Evolutionary conservation across 2,797 vertebrate species (phyloP), one percentile per base, ranked within the genome.

Genomic region (Chaunax sp.): DNA sequence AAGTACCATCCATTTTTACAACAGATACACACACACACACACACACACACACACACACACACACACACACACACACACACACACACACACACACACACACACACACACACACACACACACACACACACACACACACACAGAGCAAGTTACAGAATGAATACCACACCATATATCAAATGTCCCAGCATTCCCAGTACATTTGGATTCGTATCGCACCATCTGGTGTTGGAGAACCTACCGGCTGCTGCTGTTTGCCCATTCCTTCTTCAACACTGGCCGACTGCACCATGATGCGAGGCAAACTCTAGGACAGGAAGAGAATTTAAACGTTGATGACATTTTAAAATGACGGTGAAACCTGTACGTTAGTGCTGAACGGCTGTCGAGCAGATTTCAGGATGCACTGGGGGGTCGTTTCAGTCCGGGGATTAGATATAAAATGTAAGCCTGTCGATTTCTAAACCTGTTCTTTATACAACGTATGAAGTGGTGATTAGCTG

Each of bases 231-330:
- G 69, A 60, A 87, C 87, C 89, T 70, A 92, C 91, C 0, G 65
- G 63, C 64, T 81, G 84, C 23, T 57, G 84, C 13, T 55, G 65
- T 46, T 64, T 60, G 70, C 73, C 72, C 56, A 87, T 25, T 26
- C 64, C 73, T 4, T 92, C 92, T 7, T 92, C 90, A 7, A 90
- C 55, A 2, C 91, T 92, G 75, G 92, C 87, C 0, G 89, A 89
- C 72, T 92, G 92, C 61, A 93, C 92, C 65, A 91, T 6, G 69
- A 92, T 92, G 50, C 81, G 87, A 28, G 92, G 92, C 65, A 87
- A 19, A 69, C 30, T 64, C 90, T 90, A 84, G 16, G 2, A 18
- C 60, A 47, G 33, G 41, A 55, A 58, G 38, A 14, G 10, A 47
- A 35, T 20, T 18, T 0, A 1, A 59, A 43, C 45, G 43, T 76